Percentiles rank a stretch among this genome's conserved stretches.
Conservation (phyloP, 1,140 invertebrate species). For the Lepidurus arcticus region DNA sequence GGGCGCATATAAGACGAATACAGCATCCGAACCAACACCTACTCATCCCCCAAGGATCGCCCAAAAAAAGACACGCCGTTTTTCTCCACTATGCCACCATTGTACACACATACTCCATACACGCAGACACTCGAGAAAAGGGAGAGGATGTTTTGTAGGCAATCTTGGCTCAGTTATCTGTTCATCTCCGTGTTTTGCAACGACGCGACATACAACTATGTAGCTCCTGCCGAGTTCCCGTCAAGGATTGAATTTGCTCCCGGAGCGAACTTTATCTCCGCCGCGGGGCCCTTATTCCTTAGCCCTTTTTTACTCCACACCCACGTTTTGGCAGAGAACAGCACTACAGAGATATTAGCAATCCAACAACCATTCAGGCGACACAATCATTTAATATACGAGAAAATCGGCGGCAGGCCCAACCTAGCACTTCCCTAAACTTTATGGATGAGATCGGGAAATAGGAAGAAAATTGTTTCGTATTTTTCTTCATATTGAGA, state of each 20-base stretch:
- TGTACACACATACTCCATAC: not conserved
- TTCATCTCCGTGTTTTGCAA: slow-evolving; percentile 8
- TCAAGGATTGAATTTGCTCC: slow-evolving; percentile 19
- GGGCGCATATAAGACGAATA: not conserved
- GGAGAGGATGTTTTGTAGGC: slow-evolving; percentile 10
- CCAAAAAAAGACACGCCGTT: not conserved
- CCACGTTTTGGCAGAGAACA: not conserved
- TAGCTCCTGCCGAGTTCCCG: slow-evolving; percentile 17
- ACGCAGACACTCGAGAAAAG: not conserved
- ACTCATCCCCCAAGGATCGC: not conserved
- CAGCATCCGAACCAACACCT: not conserved
- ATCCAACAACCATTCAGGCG: slow-evolving; percentile 17
- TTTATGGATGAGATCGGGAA: not conserved
- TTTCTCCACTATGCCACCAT: not conserved
- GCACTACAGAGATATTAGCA: not conserved
- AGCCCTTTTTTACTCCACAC: not conserved
- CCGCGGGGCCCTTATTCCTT: not conserved
- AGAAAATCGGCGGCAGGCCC: not conserved
- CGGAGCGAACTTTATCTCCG: slow-evolving; percentile 21
- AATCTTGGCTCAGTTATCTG: slow-evolving; percentile 22
- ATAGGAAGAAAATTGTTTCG: not conserved
- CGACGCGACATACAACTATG: not conserved
- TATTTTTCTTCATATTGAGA: too few relatives aligned
- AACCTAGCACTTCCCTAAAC: slow-evolving; percentile 4
- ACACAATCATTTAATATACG: slow-evolving; percentile 22